Evolutionary conservation across 2,888 invertebrate genomes (phyloP).

Genomic region (Cartodere bifasciata): DNA sequence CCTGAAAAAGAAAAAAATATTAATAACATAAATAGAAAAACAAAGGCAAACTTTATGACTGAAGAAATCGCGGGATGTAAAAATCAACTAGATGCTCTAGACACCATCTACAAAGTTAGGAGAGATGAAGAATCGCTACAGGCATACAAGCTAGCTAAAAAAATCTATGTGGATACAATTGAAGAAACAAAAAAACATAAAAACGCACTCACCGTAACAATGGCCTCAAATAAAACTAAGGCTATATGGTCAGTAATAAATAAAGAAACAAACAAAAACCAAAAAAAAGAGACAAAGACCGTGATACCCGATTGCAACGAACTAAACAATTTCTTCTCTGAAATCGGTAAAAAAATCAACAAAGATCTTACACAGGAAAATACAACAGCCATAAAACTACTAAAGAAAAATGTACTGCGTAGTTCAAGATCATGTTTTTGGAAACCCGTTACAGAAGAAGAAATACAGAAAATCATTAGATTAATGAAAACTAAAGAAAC

Average conservation of each 20-base stretch:
- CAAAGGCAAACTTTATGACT: neutral
- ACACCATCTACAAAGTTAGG: neutral
- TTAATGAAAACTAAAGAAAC: slow-evolving; percentile 5
- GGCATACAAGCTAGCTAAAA: slow-evolving; percentile 1
- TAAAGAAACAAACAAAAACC: slow-evolving; percentile 1
- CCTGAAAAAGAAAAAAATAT: slow-evolving; percentile 4
- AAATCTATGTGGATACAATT: neutral
- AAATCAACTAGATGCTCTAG: slow-evolving; percentile 1
- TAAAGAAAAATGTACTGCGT: slow-evolving; percentile 1
- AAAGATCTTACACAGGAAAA: neutral
- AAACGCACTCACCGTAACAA: slow-evolving; percentile 1
- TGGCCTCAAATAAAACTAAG: slow-evolving; percentile 3
- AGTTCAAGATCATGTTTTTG: neutral
- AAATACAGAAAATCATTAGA: slow-evolving; percentile 6
- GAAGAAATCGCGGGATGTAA: neutral
- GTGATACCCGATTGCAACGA: slow-evolving; percentile 1
- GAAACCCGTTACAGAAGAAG: slow-evolving; percentile 3
- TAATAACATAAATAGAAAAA: slow-evolving; percentile 2
- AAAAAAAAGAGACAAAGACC: slow-evolving; percentile 2
- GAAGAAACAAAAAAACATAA: slow-evolving; percentile 3
- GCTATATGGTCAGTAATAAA: slow-evolving; percentile 7
- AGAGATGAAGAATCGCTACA: neutral
- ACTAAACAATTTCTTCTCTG: slow-evolving; percentile 3
- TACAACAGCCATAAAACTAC: slow-evolving; percentile 2
- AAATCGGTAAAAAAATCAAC: slow-evolving; percentile 3